Base-by-base conservation (phyloP, 1,140 invertebrate genomes). In the Drosophila oshimai region DNA sequence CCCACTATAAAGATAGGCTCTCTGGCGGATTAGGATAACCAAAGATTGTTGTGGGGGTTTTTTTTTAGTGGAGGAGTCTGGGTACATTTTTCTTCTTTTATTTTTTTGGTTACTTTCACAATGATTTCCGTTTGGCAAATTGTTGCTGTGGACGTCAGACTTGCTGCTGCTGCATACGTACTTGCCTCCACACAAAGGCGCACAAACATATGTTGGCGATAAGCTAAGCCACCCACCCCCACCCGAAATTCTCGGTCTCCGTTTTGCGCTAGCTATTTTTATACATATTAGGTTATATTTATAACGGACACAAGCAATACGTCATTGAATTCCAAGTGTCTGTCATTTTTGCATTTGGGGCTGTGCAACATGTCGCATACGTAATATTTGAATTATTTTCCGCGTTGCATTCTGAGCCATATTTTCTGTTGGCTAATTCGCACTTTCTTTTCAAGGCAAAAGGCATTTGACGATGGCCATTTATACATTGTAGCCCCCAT, bases 391-490 rank as follows among this genome's bases (percentile, higher is more conserved):
- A 4, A 22, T 20, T 44, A 6, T 22, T 13, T 34, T n/a, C 18
- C n/a, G n/a, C n/a, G n/a, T n/a, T n/a, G 15, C 37, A 22, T 67
- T 51, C 62, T 54, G 31, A 54, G 41, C 41, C n/a, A 33, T 22
- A 33, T 58, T 42, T 50, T 64, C 62, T 61, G 26, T 10, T 58
- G 55, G 28, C 39, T 26, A 45, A 37, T 41, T 57, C 61, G 60
- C 74, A 84, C 79, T 84, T 84, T 84, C 79, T 86, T 84, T 84
- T 72, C 50, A 58, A 72, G 71, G 75, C 80, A 76, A 62, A 70
- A 67, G 60, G 51, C 60, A 67, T 75, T 84, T 86, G 77, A 60
- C 41, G 46, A 26, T 45, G 68, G 31, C 54, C 44, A 71, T 60
- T 70, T 68, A n/a, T n/a, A 54, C 46, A 42, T 67, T 64, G 36